phyloP scores from a whole-genome alignment of 2,888 invertebrate genomes.

The Halocaridina rubra region DNA sequence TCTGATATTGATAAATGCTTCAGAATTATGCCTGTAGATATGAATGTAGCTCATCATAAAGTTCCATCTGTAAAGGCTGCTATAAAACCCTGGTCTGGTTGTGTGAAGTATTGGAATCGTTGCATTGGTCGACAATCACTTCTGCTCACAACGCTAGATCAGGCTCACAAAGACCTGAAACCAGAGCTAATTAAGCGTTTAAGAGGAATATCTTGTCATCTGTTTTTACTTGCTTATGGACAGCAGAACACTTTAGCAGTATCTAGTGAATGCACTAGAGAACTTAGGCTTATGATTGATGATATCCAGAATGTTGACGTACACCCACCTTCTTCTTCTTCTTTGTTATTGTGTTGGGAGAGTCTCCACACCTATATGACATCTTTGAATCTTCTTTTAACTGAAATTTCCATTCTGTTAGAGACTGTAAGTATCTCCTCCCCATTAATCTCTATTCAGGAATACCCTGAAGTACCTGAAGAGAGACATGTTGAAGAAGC shows the following conservation, averaged over 20 bases:
- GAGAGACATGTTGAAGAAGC: conserved; percentile 22
- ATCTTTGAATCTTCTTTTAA: conserved; percentile 15
- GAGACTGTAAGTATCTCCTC: neutral
- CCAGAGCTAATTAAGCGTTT: conserved; percentile 84
- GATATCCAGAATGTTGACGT: conserved; percentile 21
- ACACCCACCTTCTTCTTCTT: neutral
- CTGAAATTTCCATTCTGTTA: neutral
- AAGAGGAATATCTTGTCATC: conserved; percentile 84
- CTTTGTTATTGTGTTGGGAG: conserved; percentile 3
- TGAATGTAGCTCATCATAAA: conserved; percentile 22
- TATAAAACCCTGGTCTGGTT: conserved; percentile 77
- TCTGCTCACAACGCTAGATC: conserved; percentile 73
- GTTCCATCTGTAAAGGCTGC: conserved; percentile 67
- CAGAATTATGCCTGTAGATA: conserved; percentile 76
- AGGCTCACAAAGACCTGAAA: conserved; percentile 83
- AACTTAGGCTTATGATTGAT: neutral
- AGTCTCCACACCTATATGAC: conserved; percentile 24
- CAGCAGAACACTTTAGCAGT: conserved; percentile 22
- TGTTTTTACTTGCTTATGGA: conserved; percentile 73
- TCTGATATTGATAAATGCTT: conserved; percentile 66
- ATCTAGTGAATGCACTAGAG: conserved; percentile 21
- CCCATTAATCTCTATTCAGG: conserved; percentile 15
- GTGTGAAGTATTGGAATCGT: conserved; percentile 80
- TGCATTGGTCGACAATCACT: conserved; percentile 78
- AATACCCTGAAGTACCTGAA: neutral